A percentile compares a stretch with the other conserved stretches of the same genome.
Conservation (phyloP, 2,113 vertebrate species). For the Sminthopsis crassicaudata region DNA sequence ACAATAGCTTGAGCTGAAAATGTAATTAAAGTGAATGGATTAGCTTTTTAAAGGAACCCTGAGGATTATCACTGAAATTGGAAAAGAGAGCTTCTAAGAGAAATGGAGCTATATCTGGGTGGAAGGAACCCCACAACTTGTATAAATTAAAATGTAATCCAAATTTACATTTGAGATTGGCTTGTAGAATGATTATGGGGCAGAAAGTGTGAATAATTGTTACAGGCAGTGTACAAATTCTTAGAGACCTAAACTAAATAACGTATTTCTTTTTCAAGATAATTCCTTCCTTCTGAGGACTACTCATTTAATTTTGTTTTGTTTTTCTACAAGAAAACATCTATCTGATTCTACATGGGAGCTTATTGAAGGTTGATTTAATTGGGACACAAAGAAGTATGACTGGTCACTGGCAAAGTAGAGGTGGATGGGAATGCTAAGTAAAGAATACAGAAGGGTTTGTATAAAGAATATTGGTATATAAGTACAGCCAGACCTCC, state of each 20-base stretch:
- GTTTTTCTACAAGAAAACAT: background rate
- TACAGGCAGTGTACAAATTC: conserved; percentile 79
- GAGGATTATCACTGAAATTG: conserved; percentile 79
- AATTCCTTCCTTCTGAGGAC: conserved; percentile 19
- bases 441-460: background rate
- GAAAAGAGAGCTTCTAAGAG: conserved; percentile 75
- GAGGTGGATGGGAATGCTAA: background rate
- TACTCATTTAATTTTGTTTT: background rate
- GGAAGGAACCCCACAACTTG: conserved; percentile 63
- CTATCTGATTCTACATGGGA: background rate
- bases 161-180: conserved; percentile 65
- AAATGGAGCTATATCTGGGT: conserved; percentile 76
- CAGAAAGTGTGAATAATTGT: conserved; percentile 75
- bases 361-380: background rate
- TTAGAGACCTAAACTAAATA: conserved; percentile 74
- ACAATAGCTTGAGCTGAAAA: conserved; percentile 83
- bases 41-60: conserved; percentile 83
- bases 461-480: background rate
- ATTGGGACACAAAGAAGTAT: background rate
- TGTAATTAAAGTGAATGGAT: conserved; percentile 85
- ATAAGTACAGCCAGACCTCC: background rate
- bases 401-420: background rate
- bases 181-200: conserved; percentile 78
- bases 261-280: conserved; percentile 64
- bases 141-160: conserved; percentile 80